A percentile compares a stretch with the other conserved stretches of the same genome.
Conservation (phyloP, 2,113 vertebrate genomes). For the Forbesichthys agassizii region DNA sequence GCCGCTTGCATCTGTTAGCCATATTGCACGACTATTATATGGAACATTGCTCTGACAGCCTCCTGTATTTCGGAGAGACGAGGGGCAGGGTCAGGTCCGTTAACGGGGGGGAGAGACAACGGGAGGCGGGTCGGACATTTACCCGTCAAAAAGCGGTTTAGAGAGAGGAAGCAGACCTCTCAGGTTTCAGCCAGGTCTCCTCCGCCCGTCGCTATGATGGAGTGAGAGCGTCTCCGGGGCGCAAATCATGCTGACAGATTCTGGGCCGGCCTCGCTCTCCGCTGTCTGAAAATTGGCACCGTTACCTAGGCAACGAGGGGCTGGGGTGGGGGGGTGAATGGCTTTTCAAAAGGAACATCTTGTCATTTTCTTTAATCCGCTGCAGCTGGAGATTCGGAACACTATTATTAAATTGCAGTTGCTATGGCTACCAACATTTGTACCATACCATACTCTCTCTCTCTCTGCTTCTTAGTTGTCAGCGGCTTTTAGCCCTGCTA, state of each 20-base stretch:
- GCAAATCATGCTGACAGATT: conserved; percentile 84
- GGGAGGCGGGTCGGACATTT: conserved; percentile 43
- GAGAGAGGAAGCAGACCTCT: conserved; percentile 52
- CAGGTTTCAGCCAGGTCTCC: conserved; percentile 65
- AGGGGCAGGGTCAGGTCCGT: conserved; percentile 18
- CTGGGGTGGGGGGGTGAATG: conserved; percentile 58
- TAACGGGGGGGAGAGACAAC: conserved; percentile 3
- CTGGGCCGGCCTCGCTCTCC: conserved; percentile 70
- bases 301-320: conserved; percentile 91
- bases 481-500: conserved; percentile 49
- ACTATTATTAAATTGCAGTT: conserved; percentile 98
- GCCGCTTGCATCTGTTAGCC: conserved; percentile 44
- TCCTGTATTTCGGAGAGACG: conserved; percentile 26
- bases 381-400: conserved; percentile 97
- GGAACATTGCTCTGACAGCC: conserved; percentile 43
- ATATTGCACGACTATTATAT: conserved; percentile 40
- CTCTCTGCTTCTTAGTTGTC: conserved; percentile 48
- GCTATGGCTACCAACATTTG: conserved; percentile 93
- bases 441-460: conserved; percentile 67
- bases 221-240: conserved; percentile 71
- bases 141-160: conserved; percentile 38
- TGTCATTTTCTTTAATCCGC: conserved; percentile 99
- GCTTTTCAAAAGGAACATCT: conserved; percentile 98
- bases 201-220: conserved; percentile 59
- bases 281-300: conserved; percentile 78